phyloP scores from a whole-genome alignment of 2,113 vertebrate species.

The Spea multiplicata region DNA sequence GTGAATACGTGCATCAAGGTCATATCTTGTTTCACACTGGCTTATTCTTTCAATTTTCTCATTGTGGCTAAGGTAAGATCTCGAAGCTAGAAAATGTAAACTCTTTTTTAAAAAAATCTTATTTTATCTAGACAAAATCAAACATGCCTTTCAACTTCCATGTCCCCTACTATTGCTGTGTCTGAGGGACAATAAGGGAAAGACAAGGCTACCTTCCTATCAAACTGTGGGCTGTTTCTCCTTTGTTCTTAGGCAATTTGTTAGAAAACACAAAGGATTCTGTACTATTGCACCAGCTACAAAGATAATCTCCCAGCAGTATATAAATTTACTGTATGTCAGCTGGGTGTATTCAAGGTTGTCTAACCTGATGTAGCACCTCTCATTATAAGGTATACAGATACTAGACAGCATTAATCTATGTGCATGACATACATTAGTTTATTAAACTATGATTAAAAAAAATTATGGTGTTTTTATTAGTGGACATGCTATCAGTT shows the following conservation, averaged over 20 bases:
- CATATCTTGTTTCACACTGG: slow-evolving; percentile 16
- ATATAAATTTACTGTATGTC: too few relatives aligned
- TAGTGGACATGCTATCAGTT: too few relatives aligned
- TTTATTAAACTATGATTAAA: too few relatives aligned
- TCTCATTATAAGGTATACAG: too few relatives aligned
- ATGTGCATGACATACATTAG: too few relatives aligned
- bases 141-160: slow-evolving; percentile 30
- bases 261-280: not conserved
- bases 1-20: slow-evolving; percentile 5
- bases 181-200: not conserved
- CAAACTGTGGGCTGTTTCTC: not conserved
- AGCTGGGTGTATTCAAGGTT: too few relatives aligned
- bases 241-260: slow-evolving; percentile 19
- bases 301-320: too few relatives aligned
- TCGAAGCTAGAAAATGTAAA: not conserved
- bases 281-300: not conserved
- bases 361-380: too few relatives aligned
- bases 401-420: too few relatives aligned
- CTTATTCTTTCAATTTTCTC: slow-evolving; percentile 22
- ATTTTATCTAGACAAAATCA: slow-evolving; percentile 15
- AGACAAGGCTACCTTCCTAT: slow-evolving; percentile 16
- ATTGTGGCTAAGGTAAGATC: not conserved
- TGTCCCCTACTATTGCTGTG: slow-evolving; percentile 1
- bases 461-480: too few relatives aligned
- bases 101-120: not conserved